phyloP scores from a whole-genome alignment of 2,113 vertebrate genomes.

The Oncorhynchus tshawytscha region DNA sequence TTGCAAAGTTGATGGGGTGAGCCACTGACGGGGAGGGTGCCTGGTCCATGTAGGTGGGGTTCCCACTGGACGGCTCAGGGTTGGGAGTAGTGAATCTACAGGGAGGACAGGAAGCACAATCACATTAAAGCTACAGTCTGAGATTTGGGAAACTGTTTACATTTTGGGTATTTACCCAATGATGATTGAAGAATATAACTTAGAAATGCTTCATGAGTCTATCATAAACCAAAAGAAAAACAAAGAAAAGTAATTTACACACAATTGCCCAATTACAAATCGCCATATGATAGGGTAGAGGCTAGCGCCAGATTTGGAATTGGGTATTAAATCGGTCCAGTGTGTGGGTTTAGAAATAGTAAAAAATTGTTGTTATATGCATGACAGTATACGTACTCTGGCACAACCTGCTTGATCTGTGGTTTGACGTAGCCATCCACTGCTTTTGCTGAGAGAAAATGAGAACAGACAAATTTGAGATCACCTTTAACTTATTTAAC shows the following conservation, averaged over 20 bases:
- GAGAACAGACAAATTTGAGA: not conserved
- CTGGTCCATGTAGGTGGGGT: constrained; percentile 91
- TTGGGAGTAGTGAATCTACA: constrained; percentile 83
- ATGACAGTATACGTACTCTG: constrained; percentile 84
- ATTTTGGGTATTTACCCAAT: no score
- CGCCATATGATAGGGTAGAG: not conserved
- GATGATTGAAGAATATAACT: not conserved
- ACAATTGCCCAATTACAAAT: no score
- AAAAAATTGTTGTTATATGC: not conserved
- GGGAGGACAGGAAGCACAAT: constrained; percentile 1
- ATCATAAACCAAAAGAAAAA: no score
- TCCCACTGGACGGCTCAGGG: constrained; percentile 75
- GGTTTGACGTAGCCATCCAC: constrained; percentile 97
- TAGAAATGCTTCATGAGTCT: no score
- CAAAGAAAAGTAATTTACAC: not conserved
- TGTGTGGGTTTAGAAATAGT: not conserved
- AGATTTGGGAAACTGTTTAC: not conserved
- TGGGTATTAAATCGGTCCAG: constrained; percentile 16
- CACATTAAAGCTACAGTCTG: no score
- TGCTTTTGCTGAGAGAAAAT: constrained; percentile 80
- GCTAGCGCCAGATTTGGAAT: constrained; percentile 17
- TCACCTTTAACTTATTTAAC: not conserved
- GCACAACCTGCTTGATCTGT: constrained; percentile 98
- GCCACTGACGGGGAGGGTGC: constrained; percentile 83
- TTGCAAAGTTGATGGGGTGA: constrained; percentile 79